Evolutionary conservation across 2,888 invertebrate species (phyloP), one percentile per base, ranked within the genome.

Genomic region (Boloria euphrosyne): DNA sequence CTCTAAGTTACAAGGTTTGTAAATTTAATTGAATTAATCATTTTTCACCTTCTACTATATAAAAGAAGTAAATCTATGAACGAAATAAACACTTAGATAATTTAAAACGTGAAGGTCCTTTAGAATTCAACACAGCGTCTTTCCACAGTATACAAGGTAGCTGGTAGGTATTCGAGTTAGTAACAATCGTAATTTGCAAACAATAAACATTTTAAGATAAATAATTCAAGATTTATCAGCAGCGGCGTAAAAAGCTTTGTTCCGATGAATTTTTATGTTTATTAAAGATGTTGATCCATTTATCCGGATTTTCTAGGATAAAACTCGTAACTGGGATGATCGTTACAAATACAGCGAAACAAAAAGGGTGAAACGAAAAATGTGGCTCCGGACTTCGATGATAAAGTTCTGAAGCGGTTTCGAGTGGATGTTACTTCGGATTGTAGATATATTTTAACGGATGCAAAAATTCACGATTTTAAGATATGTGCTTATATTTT

Each of bases 201-300:
- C 27, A 55, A 62, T 67, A 59, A 62, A 58, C 51, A 38, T 67
- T 58, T 57, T 54, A 61, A 60, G 67, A 62, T 54, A 67, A 67
- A 65, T 65, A 62, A 65, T 65, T 70, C 67, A 63, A 62, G 52
- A 60, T 65, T 68, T 65, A 63, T 63, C 59, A 55, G 46, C 18
- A n/a, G 49, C 5, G 57, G 55, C 62, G 58, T 53, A 59, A 58
- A 67, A 67, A 60, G 65, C 65, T 65, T 65, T 62, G 68, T 66
- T 55, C 60, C 65, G 70, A 74, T 74, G 70, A 69, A 70, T 70
- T 73, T 76, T 74, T 76, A 75, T 75, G 72, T 76, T 75, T 75
- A 74, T 74, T 75, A 76, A 72, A 74, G 71, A 68, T 71, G 67
- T 67, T 68, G 75, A 73, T 74, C 71, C 74, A 70, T 74, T 73